phyloP scores from a whole-genome alignment of 2,888 invertebrate genomes.

The Tillus elongatus region DNA sequence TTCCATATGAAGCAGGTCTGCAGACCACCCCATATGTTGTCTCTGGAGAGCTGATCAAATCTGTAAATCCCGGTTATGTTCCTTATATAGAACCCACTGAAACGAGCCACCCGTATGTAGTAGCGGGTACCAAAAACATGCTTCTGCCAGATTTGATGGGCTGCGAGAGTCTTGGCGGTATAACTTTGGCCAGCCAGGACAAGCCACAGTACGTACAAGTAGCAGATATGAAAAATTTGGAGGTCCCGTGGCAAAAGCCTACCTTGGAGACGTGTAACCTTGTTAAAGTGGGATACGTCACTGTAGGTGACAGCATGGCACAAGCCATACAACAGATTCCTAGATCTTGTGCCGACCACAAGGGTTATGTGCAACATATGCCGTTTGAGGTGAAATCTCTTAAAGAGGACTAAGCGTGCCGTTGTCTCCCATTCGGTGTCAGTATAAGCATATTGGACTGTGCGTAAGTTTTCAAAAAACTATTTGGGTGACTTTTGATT shows the following conservation, averaged over 20 bases:
- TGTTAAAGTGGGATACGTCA: constrained; percentile 28
- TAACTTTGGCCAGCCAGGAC: constrained; percentile 16
- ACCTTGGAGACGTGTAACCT: constrained; percentile 15
- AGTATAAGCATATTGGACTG: no score
- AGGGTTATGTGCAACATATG: constrained; percentile 34
- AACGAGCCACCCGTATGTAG: constrained; percentile 26
- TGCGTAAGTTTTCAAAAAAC: no score
- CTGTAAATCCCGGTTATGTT: constrained; percentile 30
- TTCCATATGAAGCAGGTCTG: constrained; percentile 20
- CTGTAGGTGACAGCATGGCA: constrained; percentile 27
- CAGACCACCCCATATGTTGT: constrained; percentile 25
- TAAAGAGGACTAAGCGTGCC: constrained; percentile 32
- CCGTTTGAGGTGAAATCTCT: constrained; percentile 32
- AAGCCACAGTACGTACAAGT: constrained; percentile 24
- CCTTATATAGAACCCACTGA: constrained; percentile 21
- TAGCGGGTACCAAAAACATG: constrained; percentile 29
- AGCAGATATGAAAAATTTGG: constrained; percentile 19
- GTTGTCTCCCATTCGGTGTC: no score
- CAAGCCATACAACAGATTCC: constrained; percentile 14
- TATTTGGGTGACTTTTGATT: no score
- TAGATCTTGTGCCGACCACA: constrained; percentile 17
- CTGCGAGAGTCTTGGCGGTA: constrained; percentile 13
- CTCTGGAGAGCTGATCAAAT: constrained; percentile 26
- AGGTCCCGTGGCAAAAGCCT: constrained; percentile 23
- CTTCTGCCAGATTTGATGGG: constrained; percentile 20